Base-by-base conservation (phyloP, 2,888 invertebrate genomes). In the Pecten maximus region DNA sequence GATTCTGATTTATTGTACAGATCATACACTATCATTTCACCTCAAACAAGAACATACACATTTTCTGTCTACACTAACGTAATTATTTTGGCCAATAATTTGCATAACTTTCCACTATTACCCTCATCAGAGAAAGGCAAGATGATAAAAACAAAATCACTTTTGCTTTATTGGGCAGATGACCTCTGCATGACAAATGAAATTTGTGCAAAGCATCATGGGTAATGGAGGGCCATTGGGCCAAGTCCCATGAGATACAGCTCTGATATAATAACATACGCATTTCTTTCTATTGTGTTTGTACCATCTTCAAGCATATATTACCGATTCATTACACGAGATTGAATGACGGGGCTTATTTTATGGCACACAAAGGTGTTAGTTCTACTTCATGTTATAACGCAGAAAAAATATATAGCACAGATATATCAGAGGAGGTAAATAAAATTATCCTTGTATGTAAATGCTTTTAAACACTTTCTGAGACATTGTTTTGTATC, bases 381-480 rank as follows among this genome's bases (percentile, higher is more conserved):
- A 50, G 50, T 8, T 50, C 19, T 54, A 2, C 3, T 2, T 54
- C 6, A 19, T 54, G 54, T 54, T 54, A 48, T 54, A 48, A 48
- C 48, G 19, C 48, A 12, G 15, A 60, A 60, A 44, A 23, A 23
- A 23, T 60, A n/a, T 2, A 60, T n/a, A 23, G 8, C n/a, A 60
- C 6, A 6, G n/a, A 60, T 60, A 74, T 74, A 74, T 54, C 74
- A 35, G 23, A 23, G 60, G 0, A 60, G 23, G n/a, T 60, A 74
- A 74, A 35, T 10, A 28, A 35, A 35, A 35, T 35, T 28, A 35
- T 35, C 35, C 74, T 74, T 10, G 28, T 35, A 35, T 74, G 35
- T 74, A 74, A 28, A 74, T 54, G n/a, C 74, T 74, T 74, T 35
- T 74, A 74, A 74, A 35, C 35, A 74, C 74, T 35, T 35, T 74